Base-by-base conservation (phyloP, 2,888 invertebrate genomes). In the Dicyrtoma fusca region DNA sequence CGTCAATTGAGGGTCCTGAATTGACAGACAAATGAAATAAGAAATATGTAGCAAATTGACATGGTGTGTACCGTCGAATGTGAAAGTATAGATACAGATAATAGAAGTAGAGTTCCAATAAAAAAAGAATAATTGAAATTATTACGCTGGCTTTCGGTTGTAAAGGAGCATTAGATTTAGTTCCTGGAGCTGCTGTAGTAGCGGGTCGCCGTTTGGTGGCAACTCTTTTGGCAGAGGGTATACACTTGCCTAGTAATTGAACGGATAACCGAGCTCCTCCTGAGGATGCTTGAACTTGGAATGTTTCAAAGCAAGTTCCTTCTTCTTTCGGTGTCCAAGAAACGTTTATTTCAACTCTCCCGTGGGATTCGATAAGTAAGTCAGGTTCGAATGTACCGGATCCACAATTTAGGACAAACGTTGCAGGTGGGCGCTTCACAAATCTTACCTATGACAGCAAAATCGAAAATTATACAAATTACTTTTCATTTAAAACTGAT, bases 251-350 rank as follows among this genome's bases (percentile, higher is more conserved):
- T 23, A 74, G 47, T 1, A 74, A 47, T 42, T 74, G 74, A 21
- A 74, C 59, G 19, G 71, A 65, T 4, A 74, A 45, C 51, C 45
- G 64, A 3, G 69, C n/a, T 4, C 74, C 74, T 25, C 44, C 63
- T 11, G 45, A 53, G 2, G 70, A 64, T 5, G 70, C 47, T 49
- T 45, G 51, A 21, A 70, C 44, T 19, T 65, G 71, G n/a, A 65
- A 53, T 11, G 71, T 19, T 59, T 74, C 74, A 44, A 74, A 74
- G n/a, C 19, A 49, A 10, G 42, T 42, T n/a, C 70, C 74, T 49
- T 64, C 70, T 25, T 70, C 61, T 45, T 63, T 71, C 1, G 74
- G 74, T 13, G 61, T 65, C 74, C 74, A 74, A 1, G 19, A n/a
- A 21, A 74, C 47, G 6, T 11, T 23, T 55, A 71, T 26, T 44